phyloP scores from a whole-genome alignment of 2,113 vertebrate genomes.

The Podarcis cretensis region DNA sequence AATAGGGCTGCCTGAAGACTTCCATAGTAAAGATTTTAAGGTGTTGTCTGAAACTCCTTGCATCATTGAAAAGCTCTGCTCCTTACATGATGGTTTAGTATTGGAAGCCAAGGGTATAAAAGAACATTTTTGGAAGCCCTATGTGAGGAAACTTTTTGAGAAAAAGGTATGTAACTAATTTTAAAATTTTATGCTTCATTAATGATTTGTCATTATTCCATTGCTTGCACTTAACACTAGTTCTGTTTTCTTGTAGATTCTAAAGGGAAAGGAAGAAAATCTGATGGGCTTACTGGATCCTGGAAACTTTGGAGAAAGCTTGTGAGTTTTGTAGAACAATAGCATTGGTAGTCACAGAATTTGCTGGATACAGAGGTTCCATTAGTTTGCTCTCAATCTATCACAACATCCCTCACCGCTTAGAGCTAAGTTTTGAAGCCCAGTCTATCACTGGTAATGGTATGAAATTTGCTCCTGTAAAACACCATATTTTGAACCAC shows the following conservation, averaged over 20 bases:
- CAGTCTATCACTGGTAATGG: background rate
- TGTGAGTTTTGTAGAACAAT: slow-evolving; percentile 79
- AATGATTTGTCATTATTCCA: slow-evolving; percentile 1
- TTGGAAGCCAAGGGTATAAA: slow-evolving; percentile 96
- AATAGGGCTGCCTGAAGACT: slow-evolving; percentile 88
- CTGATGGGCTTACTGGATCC: slow-evolving; percentile 93
- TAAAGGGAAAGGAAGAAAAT: slow-evolving; percentile 91
- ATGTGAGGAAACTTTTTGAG: slow-evolving; percentile 91
- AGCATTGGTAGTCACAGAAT: background rate
- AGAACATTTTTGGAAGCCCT: slow-evolving; percentile 97
- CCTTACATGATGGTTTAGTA: slow-evolving; percentile 89
- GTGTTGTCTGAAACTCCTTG: slow-evolving; percentile 82
- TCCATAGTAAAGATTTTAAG: slow-evolving; percentile 86
- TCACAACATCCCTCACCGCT: background rate
- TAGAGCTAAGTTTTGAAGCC: background rate
- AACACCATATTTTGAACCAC: background rate
- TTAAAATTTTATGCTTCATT: background rate
- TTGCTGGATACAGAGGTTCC: background rate
- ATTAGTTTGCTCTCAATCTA: background rate
- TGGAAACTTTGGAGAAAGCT: slow-evolving; percentile 90
- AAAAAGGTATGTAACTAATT: slow-evolving; percentile 83
- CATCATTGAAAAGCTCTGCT: slow-evolving; percentile 91
- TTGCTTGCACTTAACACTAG: background rate
- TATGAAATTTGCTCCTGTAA: background rate
- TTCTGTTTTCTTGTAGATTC: slow-evolving; percentile 78